Evolutionary conservation across 2,797 vertebrate species (phyloP), one percentile per base, ranked within the genome.

Genomic region (Darevskia mixta): DNA sequence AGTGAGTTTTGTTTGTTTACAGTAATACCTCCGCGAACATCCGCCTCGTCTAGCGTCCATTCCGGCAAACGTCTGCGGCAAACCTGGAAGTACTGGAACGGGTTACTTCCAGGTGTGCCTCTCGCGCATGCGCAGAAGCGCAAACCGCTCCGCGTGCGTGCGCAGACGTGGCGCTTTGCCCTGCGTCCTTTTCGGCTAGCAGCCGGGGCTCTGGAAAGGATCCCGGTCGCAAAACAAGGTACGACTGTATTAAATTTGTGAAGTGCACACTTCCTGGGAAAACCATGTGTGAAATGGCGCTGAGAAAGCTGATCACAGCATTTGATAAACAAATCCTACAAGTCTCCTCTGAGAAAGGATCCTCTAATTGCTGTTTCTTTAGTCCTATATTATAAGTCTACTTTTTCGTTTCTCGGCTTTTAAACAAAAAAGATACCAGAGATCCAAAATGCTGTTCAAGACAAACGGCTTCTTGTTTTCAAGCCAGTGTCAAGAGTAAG

Each of bases 401-500:
- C 29, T 84, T 0, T 1, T 69, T 82, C 10, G 41, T 85, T 35
- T 76, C 86, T 49, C 67, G 18, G 27, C 8, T 18, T 87, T 41
- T 2, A 7, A 79, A 61, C 67, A 89, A 1, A 81, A 81, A 66
- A 58, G 8, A 38, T 6, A 43, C 83, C 11, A 80, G 58, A 17
- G 43, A 87, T 0, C 17, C 4, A 41, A 92, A 83, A 0, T 23
- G 76, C 41, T 32, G 25, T 25, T 1, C 1, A 49, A 89, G 27
- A 76, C 90, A 2, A 6, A 5, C 25, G 11, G 38, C 35, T 17
- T 85, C 82, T 83, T 71, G 45, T 69, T 86, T 73, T 86, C 91
- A 81, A 87, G n/a, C 38, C 66, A 64, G 58, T 83, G 49, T 72
- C 32, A 79, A n/a, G 23, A 75, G 15, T 88, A 27, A 69, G 75